Conservation (phyloP, 2,113 vertebrate species). For the Pleuronectes platessa region DNA sequence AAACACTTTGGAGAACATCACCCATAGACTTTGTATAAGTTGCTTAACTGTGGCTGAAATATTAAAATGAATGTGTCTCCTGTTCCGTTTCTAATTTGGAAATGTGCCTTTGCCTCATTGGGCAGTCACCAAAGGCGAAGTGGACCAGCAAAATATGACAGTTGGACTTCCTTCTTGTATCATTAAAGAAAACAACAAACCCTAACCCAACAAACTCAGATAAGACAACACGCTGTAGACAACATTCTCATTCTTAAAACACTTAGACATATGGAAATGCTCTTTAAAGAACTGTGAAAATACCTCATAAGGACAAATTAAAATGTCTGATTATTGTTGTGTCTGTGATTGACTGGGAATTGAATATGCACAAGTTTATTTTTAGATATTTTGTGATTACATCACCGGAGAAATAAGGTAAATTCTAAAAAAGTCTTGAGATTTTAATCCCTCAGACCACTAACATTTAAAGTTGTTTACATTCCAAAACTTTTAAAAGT, state of each 20-base stretch:
- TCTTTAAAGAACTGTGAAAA: no score
- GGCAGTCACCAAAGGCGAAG: background rate
- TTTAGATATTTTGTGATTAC: no score
- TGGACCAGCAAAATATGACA: background rate
- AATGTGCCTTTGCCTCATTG: background rate
- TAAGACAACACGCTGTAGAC: background rate
- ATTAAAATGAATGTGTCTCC: background rate
- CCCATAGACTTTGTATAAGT: background rate
- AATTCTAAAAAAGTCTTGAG: no score
- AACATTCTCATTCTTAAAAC: background rate
- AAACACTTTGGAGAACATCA: background rate
- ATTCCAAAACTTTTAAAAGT: background rate
- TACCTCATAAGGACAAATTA: no score
- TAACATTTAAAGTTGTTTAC: no score
- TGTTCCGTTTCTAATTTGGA: conserved; percentile 1
- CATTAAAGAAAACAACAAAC: background rate
- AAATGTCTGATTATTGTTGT: background rate
- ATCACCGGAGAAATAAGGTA: no score
- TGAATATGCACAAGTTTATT: no score
- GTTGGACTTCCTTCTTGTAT: background rate
- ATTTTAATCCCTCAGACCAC: no score
- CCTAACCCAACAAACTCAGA: no score
- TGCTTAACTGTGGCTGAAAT: conserved; percentile 14
- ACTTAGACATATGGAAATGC: no score
- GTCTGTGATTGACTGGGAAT: no score